phyloP scores from a whole-genome alignment of 2,113 vertebrate species.

The Salminus brasiliensis region DNA sequence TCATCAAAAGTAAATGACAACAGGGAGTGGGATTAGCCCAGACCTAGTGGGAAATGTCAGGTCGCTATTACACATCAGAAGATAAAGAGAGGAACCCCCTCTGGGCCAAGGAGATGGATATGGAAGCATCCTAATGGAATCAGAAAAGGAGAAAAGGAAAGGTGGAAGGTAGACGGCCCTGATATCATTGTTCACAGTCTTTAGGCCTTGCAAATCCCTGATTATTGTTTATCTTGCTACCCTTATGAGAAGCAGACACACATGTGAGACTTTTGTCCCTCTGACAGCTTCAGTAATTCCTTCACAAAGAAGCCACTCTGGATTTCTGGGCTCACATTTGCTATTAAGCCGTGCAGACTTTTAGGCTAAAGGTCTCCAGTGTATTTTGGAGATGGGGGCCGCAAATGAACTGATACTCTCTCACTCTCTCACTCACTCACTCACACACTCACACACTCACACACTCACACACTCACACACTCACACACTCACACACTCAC shows the following conservation, averaged over 20 bases:
- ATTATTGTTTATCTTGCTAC: conserved; percentile 11
- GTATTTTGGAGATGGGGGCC: background rate
- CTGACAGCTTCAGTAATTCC: background rate
- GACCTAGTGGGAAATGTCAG: background rate
- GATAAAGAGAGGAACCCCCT: background rate
- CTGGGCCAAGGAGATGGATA: background rate
- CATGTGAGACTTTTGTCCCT: background rate
- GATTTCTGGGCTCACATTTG: background rate
- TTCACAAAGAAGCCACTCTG: background rate
- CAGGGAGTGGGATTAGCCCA: background rate
- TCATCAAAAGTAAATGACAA: conserved; percentile 27
- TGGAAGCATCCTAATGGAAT: background rate
- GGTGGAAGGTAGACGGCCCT: background rate
- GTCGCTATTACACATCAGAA: conserved; percentile 3
- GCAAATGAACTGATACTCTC: too few relatives aligned
- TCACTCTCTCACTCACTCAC: too few relatives aligned
- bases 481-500: too few relatives aligned
- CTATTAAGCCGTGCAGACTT: background rate
- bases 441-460: too few relatives aligned
- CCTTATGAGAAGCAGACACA: conserved; percentile 12
- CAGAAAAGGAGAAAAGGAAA: background rate
- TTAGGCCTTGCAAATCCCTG: background rate
- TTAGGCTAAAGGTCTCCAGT: background rate
- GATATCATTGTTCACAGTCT: background rate
- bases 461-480: too few relatives aligned